Percentiles rank a stretch among this genome's conserved stretches.
phyloP scores from a whole-genome alignment of 1,140 invertebrate species.

The Calosoma granatense region DNA sequence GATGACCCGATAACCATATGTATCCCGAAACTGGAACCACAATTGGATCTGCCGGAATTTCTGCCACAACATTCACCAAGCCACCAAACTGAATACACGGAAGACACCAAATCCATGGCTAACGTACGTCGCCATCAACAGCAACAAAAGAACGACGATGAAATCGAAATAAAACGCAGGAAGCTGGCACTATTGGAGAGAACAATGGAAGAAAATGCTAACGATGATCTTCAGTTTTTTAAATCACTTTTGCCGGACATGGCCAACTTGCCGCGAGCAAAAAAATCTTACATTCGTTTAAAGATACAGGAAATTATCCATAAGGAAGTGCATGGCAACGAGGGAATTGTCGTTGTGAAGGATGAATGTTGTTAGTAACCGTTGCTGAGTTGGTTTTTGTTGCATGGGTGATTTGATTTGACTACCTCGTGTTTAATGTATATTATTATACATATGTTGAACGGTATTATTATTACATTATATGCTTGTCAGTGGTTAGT shows the following conservation, averaged over 20 bases:
- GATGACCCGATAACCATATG: background rate
- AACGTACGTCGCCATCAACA: background rate
- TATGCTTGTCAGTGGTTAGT: no score
- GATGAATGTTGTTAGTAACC: background rate
- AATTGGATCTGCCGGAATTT: background rate
- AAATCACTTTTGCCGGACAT: constrained; percentile 15
- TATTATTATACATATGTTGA: no score
- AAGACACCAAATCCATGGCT: background rate
- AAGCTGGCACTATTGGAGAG: background rate
- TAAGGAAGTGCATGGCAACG: constrained; percentile 10
- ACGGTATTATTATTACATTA: no score
- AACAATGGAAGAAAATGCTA: background rate
- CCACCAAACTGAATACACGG: background rate
- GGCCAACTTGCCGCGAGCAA: constrained; percentile 12
- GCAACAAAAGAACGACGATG: background rate
- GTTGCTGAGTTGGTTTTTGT: no score
- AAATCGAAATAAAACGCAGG: background rate
- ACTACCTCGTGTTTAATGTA: no score
- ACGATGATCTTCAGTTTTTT: constrained; percentile 17
- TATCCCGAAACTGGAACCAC: background rate
- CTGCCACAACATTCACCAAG: background rate
- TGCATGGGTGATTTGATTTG: no score
- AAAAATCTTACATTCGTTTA: constrained; percentile 13
- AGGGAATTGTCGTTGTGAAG: background rate
- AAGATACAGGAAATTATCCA: constrained; percentile 15